Conservation (phyloP, 2,797 vertebrate species). For the Epinephelus coioides region DNA sequence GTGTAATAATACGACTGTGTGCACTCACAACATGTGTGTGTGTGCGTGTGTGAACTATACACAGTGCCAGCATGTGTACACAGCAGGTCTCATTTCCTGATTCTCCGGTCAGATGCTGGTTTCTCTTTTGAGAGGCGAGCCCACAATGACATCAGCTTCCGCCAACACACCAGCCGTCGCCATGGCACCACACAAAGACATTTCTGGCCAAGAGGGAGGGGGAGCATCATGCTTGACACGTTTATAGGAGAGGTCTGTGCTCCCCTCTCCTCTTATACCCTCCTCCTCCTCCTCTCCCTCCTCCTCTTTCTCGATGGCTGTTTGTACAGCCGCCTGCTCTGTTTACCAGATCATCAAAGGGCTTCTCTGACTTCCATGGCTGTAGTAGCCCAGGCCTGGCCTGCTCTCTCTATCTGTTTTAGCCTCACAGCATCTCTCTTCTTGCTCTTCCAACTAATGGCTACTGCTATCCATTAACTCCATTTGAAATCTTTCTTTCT, state of each 20-base stretch:
- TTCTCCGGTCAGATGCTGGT: slow-evolving; percentile 73
- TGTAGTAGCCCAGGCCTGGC: slow-evolving; percentile 9
- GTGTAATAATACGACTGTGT: slow-evolving; percentile 42
- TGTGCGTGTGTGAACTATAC: slow-evolving; percentile 72
- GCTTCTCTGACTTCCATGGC: slow-evolving; percentile 61
- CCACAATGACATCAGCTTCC: slow-evolving; percentile 94
- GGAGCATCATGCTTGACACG: slow-evolving; percentile 88
- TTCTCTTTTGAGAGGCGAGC: slow-evolving; percentile 85
- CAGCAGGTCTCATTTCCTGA: slow-evolving; percentile 88
- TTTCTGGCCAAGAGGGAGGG: slow-evolving; percentile 85
- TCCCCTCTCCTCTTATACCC: slow-evolving; percentile 40
- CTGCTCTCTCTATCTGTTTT: slow-evolving; percentile 40
- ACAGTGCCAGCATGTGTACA: slow-evolving; percentile 85
- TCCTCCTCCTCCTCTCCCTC: slow-evolving; percentile 25
- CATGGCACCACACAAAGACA: slow-evolving; percentile 92
- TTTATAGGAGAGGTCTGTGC: slow-evolving; percentile 77
- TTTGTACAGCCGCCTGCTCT: slow-evolving; percentile 80
- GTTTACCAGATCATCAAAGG: slow-evolving; percentile 77
- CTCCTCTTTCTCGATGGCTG: slow-evolving; percentile 51
- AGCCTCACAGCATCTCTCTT: slow-evolving; percentile 28
- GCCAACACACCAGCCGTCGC: slow-evolving; percentile 90
- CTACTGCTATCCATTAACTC: slow-evolving; percentile 56
- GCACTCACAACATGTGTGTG: slow-evolving; percentile 48
- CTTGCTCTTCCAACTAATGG: slow-evolving; percentile 50
- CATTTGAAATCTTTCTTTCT: slow-evolving; percentile 48